Evolutionary conservation across 2,113 vertebrate species (phyloP).

Genomic region (Ptychochromis oligacanthus): DNA sequence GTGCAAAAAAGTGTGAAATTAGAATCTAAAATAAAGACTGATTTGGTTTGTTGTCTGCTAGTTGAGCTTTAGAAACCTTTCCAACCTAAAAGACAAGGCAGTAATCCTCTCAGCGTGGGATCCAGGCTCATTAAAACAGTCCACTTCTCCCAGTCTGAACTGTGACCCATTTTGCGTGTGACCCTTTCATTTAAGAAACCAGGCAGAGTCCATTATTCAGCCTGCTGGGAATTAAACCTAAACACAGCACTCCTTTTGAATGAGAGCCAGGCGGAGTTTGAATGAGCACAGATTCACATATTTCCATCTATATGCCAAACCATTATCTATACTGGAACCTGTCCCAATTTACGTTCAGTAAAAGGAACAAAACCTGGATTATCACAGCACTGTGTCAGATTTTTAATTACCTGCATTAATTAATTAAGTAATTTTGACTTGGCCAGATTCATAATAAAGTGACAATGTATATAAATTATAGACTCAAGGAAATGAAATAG

Average conservation of each 20-base stretch:
- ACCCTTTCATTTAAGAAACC: slow-evolving; percentile 60
- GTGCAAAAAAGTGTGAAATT: background rate
- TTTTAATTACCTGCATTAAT: background rate
- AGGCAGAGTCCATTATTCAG: slow-evolving; percentile 58
- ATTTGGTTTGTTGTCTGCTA: slow-evolving; percentile 10
- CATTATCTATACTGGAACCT: slow-evolving; percentile 6
- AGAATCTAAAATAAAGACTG: slow-evolving; percentile 4
- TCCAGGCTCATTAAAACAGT: slow-evolving; percentile 68
- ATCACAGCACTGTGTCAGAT: background rate
- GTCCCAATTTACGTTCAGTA: background rate
- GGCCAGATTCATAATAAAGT: background rate
- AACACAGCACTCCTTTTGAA: slow-evolving; percentile 34
- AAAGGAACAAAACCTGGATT: background rate
- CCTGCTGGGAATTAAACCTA: slow-evolving; percentile 68
- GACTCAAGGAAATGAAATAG: too few relatives aligned
- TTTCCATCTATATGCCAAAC: background rate
- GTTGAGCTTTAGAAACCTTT: slow-evolving; percentile 37
- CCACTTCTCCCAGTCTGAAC: slow-evolving; percentile 54
- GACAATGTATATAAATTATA: background rate
- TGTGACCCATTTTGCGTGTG: slow-evolving; percentile 73
- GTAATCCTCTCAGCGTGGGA: slow-evolving; percentile 71
- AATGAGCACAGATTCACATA: slow-evolving; percentile 30
- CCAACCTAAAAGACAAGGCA: slow-evolving; percentile 43
- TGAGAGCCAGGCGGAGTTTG: slow-evolving; percentile 37
- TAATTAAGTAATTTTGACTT: background rate